Base-by-base conservation (phyloP, 2,113 vertebrate species). In the Centropus bengalensis region DNA sequence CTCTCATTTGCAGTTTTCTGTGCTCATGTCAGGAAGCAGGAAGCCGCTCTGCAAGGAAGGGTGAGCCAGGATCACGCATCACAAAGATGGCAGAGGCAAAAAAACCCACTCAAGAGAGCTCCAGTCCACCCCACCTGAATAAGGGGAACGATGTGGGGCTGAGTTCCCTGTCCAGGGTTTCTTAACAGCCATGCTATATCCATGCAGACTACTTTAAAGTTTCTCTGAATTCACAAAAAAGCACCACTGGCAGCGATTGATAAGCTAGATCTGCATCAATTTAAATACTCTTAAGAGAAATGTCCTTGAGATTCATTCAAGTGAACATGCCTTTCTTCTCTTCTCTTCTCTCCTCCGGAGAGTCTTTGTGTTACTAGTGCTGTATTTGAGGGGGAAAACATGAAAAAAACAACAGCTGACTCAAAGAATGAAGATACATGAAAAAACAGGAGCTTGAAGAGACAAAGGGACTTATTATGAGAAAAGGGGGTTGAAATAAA, bases 21-120 rank as follows among this genome's bases (percentile, higher is more conserved):
- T 5, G 17, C 9, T 5, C 0, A 0, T 18, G 21, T n/a, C 52
- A 24, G 32, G 32, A 86, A 77, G 45, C 8, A 68, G 17, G 5
- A 51, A 73, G 22, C 49, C 68, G 32, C 2, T 80, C 26, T 56
- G 5, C 63, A 52, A 49, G 32, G 23, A 20, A 56, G 76, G 10
- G 40, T 51, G 58, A 75, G 40, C 7, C 8, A 27, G 7, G 5
- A 27, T 33, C 2, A 2, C 42, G 27, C 6, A 68, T 24, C 11
- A 28, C 7, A 20, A 64, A 13, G 9, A 24, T 1, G 2, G 33
- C 20, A 63, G n/a, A 59, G 19, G 8, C n/a, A 68, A 14, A 0
- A 14, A 0, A 3, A 52, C 6, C 5, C 6, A 23, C 27, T 15
- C 12, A 44, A 6, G 36, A 45, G 8, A 27, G 16, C 14, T 51